phyloP scores from a whole-genome alignment of 2,797 vertebrate species.

The Sternotherus odoratus region DNA sequence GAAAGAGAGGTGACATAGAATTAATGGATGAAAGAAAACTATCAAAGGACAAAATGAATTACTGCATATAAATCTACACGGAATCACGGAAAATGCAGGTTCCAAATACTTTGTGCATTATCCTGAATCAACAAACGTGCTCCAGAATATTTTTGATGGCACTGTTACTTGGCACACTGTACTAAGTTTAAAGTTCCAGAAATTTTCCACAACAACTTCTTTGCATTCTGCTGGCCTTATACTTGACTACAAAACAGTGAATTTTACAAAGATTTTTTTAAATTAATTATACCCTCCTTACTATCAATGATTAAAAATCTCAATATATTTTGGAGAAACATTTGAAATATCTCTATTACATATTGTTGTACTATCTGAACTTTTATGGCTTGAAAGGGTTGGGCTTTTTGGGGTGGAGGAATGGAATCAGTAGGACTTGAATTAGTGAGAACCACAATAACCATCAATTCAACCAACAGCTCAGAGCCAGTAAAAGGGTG shows the following conservation, averaged over 20 bases:
- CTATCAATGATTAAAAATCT: constrained; percentile 53
- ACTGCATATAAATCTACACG: neutral
- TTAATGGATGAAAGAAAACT: neutral
- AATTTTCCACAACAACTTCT: constrained; percentile 54
- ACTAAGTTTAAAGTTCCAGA: constrained; percentile 30
- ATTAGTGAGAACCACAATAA: no score
- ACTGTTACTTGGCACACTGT: neutral
- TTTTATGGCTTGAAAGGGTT: neutral
- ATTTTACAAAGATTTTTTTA: constrained; percentile 58
- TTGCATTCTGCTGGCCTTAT: constrained; percentile 46
- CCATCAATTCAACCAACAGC: constrained; percentile 47
- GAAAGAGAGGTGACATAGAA: neutral
- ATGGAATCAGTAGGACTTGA: constrained; percentile 20
- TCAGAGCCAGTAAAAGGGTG: constrained; percentile 69
- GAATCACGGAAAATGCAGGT: constrained; percentile 52
- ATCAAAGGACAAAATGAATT: constrained; percentile 27
- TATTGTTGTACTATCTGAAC: constrained; percentile 46
- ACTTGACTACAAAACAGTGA: constrained; percentile 16
- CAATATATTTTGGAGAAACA: constrained; percentile 42
- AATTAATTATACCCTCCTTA: constrained; percentile 35
- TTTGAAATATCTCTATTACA: constrained; percentile 42
- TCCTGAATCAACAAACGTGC: constrained; percentile 50
- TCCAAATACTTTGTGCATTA: constrained; percentile 49
- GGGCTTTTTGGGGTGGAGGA: neutral
- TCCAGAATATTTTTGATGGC: constrained; percentile 73